phyloP scores from a whole-genome alignment of 1,140 invertebrate species.

The Adoxophyes honmai region DNA sequence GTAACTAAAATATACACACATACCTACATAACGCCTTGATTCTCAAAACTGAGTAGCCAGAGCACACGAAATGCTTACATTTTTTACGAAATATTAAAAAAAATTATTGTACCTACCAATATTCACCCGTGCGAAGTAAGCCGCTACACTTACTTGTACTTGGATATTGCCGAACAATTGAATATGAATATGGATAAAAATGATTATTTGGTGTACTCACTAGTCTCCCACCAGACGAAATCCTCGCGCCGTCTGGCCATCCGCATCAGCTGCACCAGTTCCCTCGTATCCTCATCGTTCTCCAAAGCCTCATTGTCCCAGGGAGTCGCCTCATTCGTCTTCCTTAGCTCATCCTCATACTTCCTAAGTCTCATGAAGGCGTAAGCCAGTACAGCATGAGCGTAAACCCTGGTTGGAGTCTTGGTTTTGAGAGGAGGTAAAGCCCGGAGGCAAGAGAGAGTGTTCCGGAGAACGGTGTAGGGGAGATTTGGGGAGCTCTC shows the following conservation, averaged over 20 bases:
- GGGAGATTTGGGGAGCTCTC: conserved; percentile 74
- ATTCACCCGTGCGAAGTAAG: no score
- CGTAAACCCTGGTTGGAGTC: conserved; percentile 38
- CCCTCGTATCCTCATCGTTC: conserved; percentile 42
- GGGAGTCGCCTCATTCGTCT: conserved; percentile 39
- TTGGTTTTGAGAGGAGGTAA: conserved; percentile 38
- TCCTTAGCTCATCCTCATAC: conserved; percentile 55
- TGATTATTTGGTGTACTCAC: no score
- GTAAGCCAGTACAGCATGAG: conserved; percentile 43
- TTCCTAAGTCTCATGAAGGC: conserved; percentile 43
- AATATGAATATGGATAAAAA: no score
- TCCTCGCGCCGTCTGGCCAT: conserved; percentile 49
- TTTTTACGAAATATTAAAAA: no score
- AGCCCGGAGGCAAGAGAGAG: conserved; percentile 78
- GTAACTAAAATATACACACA: no score
- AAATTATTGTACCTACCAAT: no score
- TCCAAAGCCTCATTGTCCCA: conserved; percentile 25
- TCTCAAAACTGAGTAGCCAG: no score
- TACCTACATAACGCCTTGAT: no score
- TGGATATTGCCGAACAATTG: no score
- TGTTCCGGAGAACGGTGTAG: conserved; percentile 68
- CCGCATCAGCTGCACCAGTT: conserved; percentile 45
- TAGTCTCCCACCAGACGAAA: conserved; percentile 71
- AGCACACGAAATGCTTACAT: no score
- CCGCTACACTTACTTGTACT: no score